Percentiles rank a stretch among this genome's conserved stretches.
Evolutionary conservation across 2,797 vertebrate genomes (phyloP).

Genomic region (Harpagifer antarcticus): DNA sequence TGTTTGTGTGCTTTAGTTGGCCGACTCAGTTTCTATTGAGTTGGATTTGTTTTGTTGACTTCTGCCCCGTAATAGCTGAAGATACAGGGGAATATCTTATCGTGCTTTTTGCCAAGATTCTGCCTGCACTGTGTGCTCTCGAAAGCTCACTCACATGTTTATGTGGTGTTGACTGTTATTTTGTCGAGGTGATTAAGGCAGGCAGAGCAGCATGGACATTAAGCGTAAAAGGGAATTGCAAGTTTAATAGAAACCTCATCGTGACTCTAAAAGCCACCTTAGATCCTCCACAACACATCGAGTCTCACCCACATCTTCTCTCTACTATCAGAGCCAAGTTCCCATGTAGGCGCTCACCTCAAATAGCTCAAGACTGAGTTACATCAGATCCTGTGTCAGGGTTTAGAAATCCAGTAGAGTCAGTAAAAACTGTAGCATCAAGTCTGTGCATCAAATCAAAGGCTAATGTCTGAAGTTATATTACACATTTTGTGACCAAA

Average conservation of each 20-base stretch:
- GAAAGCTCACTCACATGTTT: not conserved
- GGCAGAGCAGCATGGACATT: not conserved
- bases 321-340: conserved; percentile 38
- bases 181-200: conserved; percentile 3
- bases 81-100: not conserved
- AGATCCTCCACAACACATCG: conserved; percentile 9
- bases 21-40: not conserved
- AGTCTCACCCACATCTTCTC: conserved; percentile 48
- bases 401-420: conserved; percentile 11
- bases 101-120: no score
- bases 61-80: not conserved
- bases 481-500: not conserved
- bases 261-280: conserved; percentile 32
- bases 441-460: not conserved
- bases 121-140: not conserved
- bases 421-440: not conserved
- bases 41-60: not conserved
- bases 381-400: conserved; percentile 43
- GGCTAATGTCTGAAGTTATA: not conserved
- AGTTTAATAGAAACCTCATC: conserved; percentile 18
- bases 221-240: not conserved
- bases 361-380: conserved; percentile 61
- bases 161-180: not conserved
- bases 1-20: not conserved
- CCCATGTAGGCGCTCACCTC: conserved; percentile 59